Evolutionary conservation across 2,113 vertebrate genomes (phyloP).

Genomic region (Sula dactylatra): DNA sequence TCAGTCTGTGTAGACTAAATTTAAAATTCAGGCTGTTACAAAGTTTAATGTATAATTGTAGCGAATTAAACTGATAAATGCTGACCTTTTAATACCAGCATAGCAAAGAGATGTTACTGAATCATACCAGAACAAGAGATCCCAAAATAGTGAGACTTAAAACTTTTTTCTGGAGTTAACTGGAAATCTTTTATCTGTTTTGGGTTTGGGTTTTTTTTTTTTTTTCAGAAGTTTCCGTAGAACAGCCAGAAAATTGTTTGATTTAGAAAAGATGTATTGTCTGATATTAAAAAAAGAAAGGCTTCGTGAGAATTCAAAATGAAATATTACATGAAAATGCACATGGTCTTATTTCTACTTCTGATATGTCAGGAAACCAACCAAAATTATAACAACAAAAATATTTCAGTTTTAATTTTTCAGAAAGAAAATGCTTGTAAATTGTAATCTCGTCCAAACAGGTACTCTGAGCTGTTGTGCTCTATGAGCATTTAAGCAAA

Average conservation of each 20-base stretch:
- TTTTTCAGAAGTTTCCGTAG: background rate
- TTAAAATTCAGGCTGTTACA: background rate
- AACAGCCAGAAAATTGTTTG: background rate
- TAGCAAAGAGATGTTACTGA: background rate
- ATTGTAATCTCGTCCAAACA: background rate
- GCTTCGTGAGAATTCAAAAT: background rate
- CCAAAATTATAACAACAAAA: background rate
- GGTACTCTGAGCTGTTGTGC: background rate
- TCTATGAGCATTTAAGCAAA: background rate
- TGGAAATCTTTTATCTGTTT: background rate
- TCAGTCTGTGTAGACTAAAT: background rate
- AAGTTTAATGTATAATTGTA: background rate
- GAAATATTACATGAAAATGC: background rate
- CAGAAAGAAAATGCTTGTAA: background rate
- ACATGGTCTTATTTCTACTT: background rate
- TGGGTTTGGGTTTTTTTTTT: too few species aligned
- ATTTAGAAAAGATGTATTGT: rapidly evolving
- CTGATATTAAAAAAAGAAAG: background rate
- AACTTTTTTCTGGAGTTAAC: background rate
- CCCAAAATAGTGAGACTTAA: background rate
- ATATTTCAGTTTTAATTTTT: background rate
- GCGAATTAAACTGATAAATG: background rate
- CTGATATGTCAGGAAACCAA: background rate
- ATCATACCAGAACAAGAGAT: background rate
- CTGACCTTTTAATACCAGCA: background rate